Conservation (phyloP, 2,797 vertebrate genomes). For the Enteromius treurensis region DNA sequence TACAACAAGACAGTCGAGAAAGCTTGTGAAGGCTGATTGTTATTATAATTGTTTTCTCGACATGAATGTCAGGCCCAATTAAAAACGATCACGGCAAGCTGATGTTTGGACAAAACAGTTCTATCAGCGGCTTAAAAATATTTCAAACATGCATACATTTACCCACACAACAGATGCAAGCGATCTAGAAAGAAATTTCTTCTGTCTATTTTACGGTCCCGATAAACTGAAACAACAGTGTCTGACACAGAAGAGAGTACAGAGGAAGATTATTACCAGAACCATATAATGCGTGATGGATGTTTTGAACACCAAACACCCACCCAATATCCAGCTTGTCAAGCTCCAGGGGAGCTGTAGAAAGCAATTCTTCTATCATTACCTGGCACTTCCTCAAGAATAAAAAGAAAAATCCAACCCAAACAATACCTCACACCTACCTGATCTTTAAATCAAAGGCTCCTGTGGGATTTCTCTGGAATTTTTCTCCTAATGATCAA, state of each 20-base stretch:
- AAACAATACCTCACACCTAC: conserved; percentile 55
- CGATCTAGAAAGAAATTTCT: conserved; percentile 34
- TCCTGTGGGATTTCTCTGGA: conserved; percentile 42
- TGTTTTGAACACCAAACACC: conserved; percentile 66
- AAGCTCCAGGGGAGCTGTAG: conserved; percentile 59
- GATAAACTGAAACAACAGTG: conserved; percentile 48
- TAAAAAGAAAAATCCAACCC: conserved; percentile 51
- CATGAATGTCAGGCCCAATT: conserved; percentile 29
- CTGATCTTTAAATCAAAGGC: conserved; percentile 56
- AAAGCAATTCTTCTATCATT: conserved; percentile 59
- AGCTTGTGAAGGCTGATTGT: conserved; percentile 11
- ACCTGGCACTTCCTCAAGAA: conserved; percentile 56
- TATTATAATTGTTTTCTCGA: conserved; percentile 26
- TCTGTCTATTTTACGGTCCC: conserved; percentile 27
- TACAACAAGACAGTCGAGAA: neutral
- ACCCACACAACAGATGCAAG: neutral
- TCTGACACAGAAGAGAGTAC: conserved; percentile 45
- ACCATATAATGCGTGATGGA: conserved; percentile 58
- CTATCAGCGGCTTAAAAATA: neutral
- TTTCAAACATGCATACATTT: conserved; percentile 8
- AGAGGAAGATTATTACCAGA: conserved; percentile 46
- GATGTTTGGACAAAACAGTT: conserved; percentile 35
- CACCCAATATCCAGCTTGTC: conserved; percentile 63
- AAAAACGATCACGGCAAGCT: conserved; percentile 25
- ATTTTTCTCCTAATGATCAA: conserved; percentile 44